A percentile compares a stretch with the other conserved stretches of the same genome.
Evolutionary conservation across 2,888 invertebrate species (phyloP).

Genomic region (Macrophya annulata): DNA sequence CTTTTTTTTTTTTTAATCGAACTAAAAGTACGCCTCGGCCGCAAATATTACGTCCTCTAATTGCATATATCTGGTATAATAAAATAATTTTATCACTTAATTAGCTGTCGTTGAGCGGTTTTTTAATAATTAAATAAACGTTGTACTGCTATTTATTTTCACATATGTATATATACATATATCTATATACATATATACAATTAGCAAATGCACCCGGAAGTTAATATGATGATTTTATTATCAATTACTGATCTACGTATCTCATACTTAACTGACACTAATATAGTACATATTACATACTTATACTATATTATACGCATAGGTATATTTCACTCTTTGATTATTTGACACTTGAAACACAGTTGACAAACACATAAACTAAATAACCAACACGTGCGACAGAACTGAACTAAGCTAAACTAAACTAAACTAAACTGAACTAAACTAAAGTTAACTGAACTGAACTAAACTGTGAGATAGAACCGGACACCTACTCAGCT

Average conservation of each 20-base stretch:
- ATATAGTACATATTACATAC: no score
- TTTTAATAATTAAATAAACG: no score
- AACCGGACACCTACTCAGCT: conserved; percentile 9
- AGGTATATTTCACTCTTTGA: not conserved
- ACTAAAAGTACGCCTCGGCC: no score
- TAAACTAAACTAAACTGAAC: not conserved
- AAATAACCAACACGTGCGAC: conserved; percentile 10
- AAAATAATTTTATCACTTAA: no score
- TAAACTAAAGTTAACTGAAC: not conserved
- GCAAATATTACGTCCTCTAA: no score
- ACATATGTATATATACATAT: not conserved
- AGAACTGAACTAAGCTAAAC: not conserved
- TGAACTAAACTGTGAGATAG: not conserved
- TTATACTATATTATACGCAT: not conserved
- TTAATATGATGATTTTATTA: not conserved
- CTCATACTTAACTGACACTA: no score
- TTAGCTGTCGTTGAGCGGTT: no score
- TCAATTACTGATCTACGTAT: not conserved
- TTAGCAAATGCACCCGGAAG: conserved; percentile 5
- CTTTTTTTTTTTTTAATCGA: no score
- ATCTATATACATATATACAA: not conserved
- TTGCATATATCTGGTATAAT: no score
- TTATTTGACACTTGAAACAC: not conserved
- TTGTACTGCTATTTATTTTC: not conserved
- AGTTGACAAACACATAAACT: not conserved